phyloP scores from a whole-genome alignment of 2,113 vertebrate species.

The Vulpes vulpes region DNA sequence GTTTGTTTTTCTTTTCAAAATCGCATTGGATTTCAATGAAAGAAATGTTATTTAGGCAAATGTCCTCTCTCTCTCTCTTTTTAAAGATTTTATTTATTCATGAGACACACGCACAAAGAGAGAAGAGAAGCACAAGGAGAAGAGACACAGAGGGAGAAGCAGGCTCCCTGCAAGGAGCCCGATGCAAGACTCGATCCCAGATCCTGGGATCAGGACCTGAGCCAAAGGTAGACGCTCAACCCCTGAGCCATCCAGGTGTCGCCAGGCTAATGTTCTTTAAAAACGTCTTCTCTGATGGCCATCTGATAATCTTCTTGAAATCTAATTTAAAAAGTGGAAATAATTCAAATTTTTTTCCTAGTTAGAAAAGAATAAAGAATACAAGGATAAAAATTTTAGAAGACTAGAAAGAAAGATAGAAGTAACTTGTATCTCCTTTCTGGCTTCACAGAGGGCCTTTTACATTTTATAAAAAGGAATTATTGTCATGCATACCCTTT shows the following conservation, averaged over 20 bases:
- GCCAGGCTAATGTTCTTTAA: not conserved
- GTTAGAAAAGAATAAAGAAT: conserved; percentile 17
- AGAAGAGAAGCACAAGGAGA: too few species aligned
- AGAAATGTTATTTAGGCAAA: conserved; percentile 3
- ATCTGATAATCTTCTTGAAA: not conserved
- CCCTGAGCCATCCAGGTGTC: too few species aligned
- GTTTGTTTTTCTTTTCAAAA: not conserved
- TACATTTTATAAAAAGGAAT: not conserved
- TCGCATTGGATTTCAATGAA: not conserved
- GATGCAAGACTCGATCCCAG: too few species aligned
- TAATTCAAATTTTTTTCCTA: not conserved
- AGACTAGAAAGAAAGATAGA: not conserved
- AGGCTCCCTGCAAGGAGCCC: too few species aligned
- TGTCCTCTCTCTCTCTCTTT: not conserved
- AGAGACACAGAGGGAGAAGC: too few species aligned
- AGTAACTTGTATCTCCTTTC: not conserved
- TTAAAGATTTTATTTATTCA: too few species aligned
- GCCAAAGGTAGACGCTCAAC: too few species aligned
- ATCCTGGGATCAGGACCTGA: too few species aligned
- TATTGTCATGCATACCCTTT: not conserved
- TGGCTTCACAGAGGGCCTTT: not conserved
- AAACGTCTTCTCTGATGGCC: not conserved
- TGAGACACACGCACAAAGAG: too few species aligned
- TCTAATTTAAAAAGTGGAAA: not conserved
- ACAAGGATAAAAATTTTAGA: not conserved